Evolutionary conservation across 2,888 invertebrate species (phyloP).

Genomic region (Nomada fucata): DNA sequence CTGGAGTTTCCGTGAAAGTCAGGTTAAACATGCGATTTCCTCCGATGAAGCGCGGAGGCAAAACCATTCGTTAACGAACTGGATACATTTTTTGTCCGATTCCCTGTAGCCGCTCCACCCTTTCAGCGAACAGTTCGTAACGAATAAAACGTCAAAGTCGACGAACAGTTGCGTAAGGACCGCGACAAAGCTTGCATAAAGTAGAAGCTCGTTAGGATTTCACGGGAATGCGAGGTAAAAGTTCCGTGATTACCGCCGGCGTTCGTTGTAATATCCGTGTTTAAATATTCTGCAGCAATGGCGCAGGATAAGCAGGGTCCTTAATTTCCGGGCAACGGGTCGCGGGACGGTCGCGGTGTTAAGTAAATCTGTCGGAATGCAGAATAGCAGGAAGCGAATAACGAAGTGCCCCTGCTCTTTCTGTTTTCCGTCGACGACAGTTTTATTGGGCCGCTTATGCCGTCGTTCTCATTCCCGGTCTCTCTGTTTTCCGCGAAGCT

Average conservation of each 20-base stretch:
- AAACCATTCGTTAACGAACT: neutral
- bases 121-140: neutral
- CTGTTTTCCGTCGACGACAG: slow-evolving; percentile 9
- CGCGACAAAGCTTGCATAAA: neutral
- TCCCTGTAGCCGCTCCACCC: neutral
- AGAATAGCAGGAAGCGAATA: slow-evolving; percentile 48
- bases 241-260: neutral
- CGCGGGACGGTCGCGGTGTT: slow-evolving; percentile 21
- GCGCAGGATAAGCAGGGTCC: slow-evolving; percentile 22
- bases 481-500: neutral
- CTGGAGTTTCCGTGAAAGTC: neutral
- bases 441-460: slow-evolving; percentile 22
- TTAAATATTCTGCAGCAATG: slow-evolving; percentile 19
- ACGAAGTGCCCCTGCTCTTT: slow-evolving; percentile 28
- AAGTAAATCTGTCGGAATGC: slow-evolving; percentile 34
- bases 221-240: neutral
- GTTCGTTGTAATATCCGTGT: slow-evolving; percentile 29
- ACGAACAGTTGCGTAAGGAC: neutral
- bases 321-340: slow-evolving; percentile 43
- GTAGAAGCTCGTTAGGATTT: slow-evolving; percentile 4
- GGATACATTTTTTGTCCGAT: neutral
- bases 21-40: neutral
- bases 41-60: neutral
- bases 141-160: neutral
- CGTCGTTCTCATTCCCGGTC: neutral